Conservation (phyloP, 53 echinoderm and acorn worm species). For the Echinometra lucunter region DNA sequence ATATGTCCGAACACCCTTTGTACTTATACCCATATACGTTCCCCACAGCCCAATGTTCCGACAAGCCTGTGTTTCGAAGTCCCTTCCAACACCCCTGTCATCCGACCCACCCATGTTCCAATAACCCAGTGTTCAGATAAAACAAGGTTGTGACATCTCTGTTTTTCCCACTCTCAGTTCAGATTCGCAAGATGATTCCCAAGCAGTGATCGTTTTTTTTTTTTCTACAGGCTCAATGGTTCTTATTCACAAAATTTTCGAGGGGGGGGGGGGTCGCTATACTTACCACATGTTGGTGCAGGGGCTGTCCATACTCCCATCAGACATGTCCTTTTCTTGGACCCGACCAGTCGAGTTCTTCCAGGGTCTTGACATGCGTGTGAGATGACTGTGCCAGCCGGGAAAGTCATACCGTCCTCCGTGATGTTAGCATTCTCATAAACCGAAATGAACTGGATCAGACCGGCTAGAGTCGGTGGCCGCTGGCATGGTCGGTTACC, state of each 20-base stretch:
- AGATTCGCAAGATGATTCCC: too few relatives aligned
- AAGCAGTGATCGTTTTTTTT: too few relatives aligned
- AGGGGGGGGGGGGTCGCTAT: too few relatives aligned
- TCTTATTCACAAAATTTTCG: too few relatives aligned
- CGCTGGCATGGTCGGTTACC: conserved; percentile 43
- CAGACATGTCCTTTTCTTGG: conserved; percentile 9
- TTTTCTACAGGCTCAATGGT: too few relatives aligned
- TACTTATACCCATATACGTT: too few relatives aligned
- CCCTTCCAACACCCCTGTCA: not conserved
- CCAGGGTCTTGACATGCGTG: conserved; percentile 72
- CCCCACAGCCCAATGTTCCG: too few relatives aligned
- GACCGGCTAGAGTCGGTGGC: conserved; percentile 53
- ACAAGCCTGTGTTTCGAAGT: too few relatives aligned
- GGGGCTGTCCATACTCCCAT: conserved; percentile 53
- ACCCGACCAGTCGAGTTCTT: conserved; percentile 52
- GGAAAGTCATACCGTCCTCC: conserved; percentile 42
- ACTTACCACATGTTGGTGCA: conserved; percentile 61
- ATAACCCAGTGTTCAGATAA: not conserved
- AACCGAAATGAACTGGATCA: conserved; percentile 72
- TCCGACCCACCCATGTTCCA: not conserved
- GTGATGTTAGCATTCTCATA: conserved; percentile 47
- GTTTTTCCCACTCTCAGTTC: too few relatives aligned
- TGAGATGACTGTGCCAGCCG: conserved; percentile 38
- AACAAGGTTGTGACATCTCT: too few relatives aligned
- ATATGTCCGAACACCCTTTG: too few relatives aligned